Percentiles rank a stretch among this genome's conserved stretches.
These are phyloP conservation scores for Agelastica alni DNA, from an alignment of 2,888 invertebrate species.

Conservation along the genomic window DNA sequence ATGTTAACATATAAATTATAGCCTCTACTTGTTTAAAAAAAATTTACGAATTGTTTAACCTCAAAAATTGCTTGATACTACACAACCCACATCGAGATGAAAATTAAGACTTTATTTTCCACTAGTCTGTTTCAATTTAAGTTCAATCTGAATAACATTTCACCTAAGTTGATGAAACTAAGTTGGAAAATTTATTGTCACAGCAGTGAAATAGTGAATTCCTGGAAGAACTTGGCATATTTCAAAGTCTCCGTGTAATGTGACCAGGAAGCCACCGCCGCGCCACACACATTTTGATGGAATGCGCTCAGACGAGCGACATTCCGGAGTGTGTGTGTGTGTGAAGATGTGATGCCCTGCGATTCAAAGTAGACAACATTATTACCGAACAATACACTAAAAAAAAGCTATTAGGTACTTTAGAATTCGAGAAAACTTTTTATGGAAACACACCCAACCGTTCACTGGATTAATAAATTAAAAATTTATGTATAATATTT, in stretches of 20 bases:
- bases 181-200: conserved; percentile 43
- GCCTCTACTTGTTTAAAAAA: too few species aligned
- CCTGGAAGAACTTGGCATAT: conserved; percentile 53
- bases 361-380: conserved; percentile 29
- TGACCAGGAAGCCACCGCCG: conserved; percentile 46
- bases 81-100: too few species aligned
- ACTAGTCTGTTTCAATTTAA: too few species aligned
- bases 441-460: too few species aligned
- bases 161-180: conserved; percentile 40
- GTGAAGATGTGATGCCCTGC: conserved; percentile 42
- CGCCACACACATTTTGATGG: conserved; percentile 49
- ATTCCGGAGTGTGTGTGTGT: conserved; percentile 40
- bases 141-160: conserved; percentile 27
- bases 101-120: too few species aligned
- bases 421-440: too few species aligned
- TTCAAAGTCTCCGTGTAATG: conserved; percentile 49
- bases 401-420: too few species aligned
- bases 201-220: conserved; percentile 49
- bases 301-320: conserved; percentile 51
- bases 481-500: too few species aligned
- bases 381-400: neutral
- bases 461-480: too few species aligned
- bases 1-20: too few species aligned
- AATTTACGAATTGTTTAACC: too few species aligned
- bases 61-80: too few species aligned